A percentile compares a stretch with the other conserved stretches of the same genome.
Conservation (phyloP, 2,888 invertebrate genomes). For the Arrhopalites spinosus region DNA sequence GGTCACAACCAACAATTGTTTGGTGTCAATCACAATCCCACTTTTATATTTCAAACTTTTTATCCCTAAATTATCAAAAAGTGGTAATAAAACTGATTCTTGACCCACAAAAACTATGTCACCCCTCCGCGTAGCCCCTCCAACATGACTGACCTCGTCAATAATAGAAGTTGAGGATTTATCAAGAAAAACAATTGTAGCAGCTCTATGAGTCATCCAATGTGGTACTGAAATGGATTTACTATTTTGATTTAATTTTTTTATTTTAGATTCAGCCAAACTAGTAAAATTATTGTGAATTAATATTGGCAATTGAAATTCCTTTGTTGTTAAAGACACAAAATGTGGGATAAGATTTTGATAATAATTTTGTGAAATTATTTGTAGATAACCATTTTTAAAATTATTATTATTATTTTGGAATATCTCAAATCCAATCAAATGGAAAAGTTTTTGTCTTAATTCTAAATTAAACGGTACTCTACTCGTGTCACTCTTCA, state of each 20-base stretch:
- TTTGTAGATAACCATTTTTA: slow-evolving; percentile 5
- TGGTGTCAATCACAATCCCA: not conserved
- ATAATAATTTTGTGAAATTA: not conserved
- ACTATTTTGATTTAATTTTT: not conserved
- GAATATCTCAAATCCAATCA: not conserved
- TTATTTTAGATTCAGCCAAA: not conserved
- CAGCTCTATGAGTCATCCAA: not conserved
- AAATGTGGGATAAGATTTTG: not conserved
- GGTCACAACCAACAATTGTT: not conserved
- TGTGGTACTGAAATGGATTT: not conserved
- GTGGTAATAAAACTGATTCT: not conserved
- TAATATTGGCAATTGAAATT: not conserved
- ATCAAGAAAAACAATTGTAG: not conserved
- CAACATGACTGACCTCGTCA: not conserved
- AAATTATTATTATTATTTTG: not conserved
- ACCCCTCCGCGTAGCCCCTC: not conserved
- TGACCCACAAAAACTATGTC: not conserved
- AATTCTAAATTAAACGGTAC: not conserved
- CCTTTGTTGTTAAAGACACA: not conserved
- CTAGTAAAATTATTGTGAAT: not conserved
- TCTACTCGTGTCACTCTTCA: not conserved
- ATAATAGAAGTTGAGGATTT: not conserved
- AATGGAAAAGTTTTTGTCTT: not conserved
- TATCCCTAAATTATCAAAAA: not conserved
- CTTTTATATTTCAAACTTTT: not conserved